Conservation (phyloP, 2,113 vertebrate species). For the Thomomys bottae region DNA sequence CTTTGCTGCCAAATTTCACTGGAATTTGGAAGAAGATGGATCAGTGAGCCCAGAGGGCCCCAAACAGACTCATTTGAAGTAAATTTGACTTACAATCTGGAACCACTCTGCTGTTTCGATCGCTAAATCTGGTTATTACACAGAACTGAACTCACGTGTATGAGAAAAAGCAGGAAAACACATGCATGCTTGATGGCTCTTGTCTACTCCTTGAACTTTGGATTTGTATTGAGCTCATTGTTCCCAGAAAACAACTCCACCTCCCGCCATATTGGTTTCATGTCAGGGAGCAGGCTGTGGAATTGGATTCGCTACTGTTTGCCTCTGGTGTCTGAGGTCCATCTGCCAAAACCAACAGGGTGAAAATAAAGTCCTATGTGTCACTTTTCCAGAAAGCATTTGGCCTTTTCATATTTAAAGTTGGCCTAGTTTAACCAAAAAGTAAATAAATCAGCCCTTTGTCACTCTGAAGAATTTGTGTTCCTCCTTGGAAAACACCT, state of each 20-base stretch:
- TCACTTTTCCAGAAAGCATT: constrained; percentile 30
- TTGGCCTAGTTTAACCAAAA: not conserved
- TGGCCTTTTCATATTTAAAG: not conserved
- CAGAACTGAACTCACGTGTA: no score
- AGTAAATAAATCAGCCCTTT: not conserved
- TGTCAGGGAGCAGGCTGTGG: not conserved
- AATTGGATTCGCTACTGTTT: not conserved
- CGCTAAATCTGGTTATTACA: no score
- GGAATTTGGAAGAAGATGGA: no score
- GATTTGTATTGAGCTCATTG: not conserved
- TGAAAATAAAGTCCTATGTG: not conserved
- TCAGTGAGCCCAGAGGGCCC: no score
- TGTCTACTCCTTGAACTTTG: not conserved
- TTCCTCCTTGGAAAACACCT: not conserved
- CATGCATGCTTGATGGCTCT: no score
- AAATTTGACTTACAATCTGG: no score
- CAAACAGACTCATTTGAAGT: no score
- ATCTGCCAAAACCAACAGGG: not conserved
- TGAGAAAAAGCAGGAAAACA: no score
- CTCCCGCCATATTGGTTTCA: not conserved
- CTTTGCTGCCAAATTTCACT: no score
- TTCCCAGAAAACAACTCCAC: not conserved
- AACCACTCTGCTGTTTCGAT: no score
- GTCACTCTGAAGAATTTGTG: not conserved
- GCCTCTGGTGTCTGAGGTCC: constrained; percentile 41